Conservation (phyloP, 2,888 invertebrate genomes). For the Mimumesa dahlbomi region DNA sequence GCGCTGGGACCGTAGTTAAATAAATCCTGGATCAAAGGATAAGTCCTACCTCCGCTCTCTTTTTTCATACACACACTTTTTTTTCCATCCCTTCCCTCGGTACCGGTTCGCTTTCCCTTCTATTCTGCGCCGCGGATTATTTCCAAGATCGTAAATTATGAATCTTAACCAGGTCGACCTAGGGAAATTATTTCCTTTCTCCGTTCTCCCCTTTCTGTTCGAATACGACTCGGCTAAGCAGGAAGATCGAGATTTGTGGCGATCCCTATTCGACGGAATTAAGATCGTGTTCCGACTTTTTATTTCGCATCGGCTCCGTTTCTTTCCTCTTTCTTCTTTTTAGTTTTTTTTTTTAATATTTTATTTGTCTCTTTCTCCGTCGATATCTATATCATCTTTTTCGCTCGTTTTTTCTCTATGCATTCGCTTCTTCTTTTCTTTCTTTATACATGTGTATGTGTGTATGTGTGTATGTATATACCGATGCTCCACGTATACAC, state of each 20-base stretch:
- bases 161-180: conserved; percentile 73
- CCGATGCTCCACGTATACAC: background rate
- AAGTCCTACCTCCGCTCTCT: conserved; percentile 74
- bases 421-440: background rate
- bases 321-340: conserved; percentile 21
- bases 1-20: conserved; percentile 78
- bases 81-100: conserved; percentile 9
- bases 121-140: conserved; percentile 68
- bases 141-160: conserved; percentile 76
- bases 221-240: conserved; percentile 61
- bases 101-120: conserved; percentile 14
- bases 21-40: conserved; percentile 81
- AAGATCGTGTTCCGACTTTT: conserved; percentile 69
- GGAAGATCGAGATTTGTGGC: conserved; percentile 74
- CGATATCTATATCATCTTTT: background rate
- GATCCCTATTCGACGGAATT: conserved; percentile 69
- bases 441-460: too few species aligned
- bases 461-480: background rate
- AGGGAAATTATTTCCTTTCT: conserved; percentile 70
- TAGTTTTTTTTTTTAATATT: too few species aligned
- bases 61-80: conserved; percentile 55
- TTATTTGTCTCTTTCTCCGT: conserved; percentile 10
- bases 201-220: conserved; percentile 17
- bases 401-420: background rate
- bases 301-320: conserved; percentile 18